Conservation (phyloP, 2,888 invertebrate genomes). For the Dryadula phaetusa region DNA sequence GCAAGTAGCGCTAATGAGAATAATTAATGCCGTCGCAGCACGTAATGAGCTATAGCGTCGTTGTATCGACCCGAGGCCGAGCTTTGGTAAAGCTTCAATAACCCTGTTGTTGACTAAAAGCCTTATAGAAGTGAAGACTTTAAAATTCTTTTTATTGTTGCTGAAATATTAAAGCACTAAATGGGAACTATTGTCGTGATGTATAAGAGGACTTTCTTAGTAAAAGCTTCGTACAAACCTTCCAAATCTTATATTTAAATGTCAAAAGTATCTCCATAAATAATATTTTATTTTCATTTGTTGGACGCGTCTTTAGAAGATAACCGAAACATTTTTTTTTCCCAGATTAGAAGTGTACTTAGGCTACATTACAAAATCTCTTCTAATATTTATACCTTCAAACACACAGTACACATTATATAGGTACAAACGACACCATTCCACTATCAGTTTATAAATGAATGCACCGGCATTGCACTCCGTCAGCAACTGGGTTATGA, state of each 20-base stretch:
- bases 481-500: slow-evolving; percentile 35
- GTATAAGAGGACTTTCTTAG: slow-evolving; percentile 2
- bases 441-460: slow-evolving; percentile 39
- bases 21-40: slow-evolving; percentile 52
- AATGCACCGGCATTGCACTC: slow-evolving; percentile 41
- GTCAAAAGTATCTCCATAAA: background rate
- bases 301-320: too few relatives aligned
- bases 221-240: background rate
- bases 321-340: too few relatives aligned
- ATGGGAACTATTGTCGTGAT: slow-evolving; percentile 2
- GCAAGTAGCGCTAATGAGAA: slow-evolving; percentile 50
- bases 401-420: background rate
- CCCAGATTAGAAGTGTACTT: too few relatives aligned
- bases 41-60: slow-evolving; percentile 54
- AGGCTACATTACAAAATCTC: too few relatives aligned
- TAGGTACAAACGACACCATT: slow-evolving; percentile 12
- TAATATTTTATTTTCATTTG: too few relatives aligned
- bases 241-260: background rate
- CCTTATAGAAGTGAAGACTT: slow-evolving; percentile 15
- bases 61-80: slow-evolving; percentile 47
- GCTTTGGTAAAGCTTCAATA: slow-evolving; percentile 29
- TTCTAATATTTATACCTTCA: background rate
- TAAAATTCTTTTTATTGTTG: slow-evolving; percentile 21
- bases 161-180: slow-evolving; percentile 14
- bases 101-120: slow-evolving; percentile 22